Conservation (phyloP, 1,140 invertebrate species). For the Pogonomyrmex barbatus region DNA sequence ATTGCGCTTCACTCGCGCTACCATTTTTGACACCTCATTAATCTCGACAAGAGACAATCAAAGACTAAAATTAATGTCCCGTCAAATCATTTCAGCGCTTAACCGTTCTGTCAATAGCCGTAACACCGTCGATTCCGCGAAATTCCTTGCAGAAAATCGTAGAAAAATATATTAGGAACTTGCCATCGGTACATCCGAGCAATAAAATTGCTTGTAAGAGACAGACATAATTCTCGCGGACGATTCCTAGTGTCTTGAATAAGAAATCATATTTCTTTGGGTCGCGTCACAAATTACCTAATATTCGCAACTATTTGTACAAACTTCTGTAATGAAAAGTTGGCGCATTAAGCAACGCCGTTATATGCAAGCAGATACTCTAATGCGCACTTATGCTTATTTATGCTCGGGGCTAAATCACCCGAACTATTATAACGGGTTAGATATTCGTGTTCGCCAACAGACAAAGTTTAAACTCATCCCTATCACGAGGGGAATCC, state of each 20-base stretch:
- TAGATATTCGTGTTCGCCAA: constrained; percentile 33
- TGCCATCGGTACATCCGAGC: background rate
- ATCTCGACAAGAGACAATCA: constrained; percentile 36
- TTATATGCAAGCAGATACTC: constrained; percentile 33
- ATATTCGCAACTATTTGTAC: constrained; percentile 21
- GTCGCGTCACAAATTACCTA: constrained; percentile 11
- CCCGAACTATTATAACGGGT: constrained; percentile 33
- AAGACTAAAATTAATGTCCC: constrained; percentile 3
- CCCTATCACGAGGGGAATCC: constrained; percentile 18
- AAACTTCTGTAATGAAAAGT: constrained; percentile 67
- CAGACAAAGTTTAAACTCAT: constrained; percentile 44
- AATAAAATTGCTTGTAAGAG: constrained; percentile 5
- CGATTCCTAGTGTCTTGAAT: background rate
- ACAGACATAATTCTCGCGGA: background rate
- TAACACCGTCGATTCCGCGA: constrained; percentile 6
- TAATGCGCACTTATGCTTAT: constrained; percentile 59
- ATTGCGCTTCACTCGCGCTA: constrained; percentile 45
- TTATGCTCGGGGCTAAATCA: constrained; percentile 69
- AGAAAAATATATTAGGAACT: background rate
- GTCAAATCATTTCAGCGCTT: constrained; percentile 5
- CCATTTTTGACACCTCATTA: constrained; percentile 59
- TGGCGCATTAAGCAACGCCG: constrained; percentile 62
- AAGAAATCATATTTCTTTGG: constrained; percentile 19
- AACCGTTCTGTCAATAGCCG: background rate
- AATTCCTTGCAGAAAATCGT: background rate